A percentile compares a stretch with the other conserved stretches of the same genome.
phyloP scores from a whole-genome alignment of 2,113 vertebrate species.

The Tinamus guttatus region DNA sequence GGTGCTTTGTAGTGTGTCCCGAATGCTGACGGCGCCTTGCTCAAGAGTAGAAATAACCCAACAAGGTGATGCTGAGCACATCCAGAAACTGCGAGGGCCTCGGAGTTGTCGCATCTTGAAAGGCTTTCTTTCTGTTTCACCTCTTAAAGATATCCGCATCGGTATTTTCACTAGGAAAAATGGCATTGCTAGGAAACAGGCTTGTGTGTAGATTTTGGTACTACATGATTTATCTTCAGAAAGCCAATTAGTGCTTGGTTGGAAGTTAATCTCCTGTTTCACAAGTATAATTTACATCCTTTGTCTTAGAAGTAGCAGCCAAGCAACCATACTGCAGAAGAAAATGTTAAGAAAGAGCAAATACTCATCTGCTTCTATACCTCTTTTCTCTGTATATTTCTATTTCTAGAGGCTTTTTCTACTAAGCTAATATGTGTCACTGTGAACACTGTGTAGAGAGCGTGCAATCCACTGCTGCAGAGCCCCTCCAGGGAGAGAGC shows the following conservation, averaged over 20 bases:
- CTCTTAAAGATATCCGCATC: not conserved
- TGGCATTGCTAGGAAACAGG: not conserved
- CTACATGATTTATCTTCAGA: constrained; percentile 13
- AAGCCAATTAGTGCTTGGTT: constrained; percentile 20
- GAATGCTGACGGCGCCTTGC: constrained; percentile 40
- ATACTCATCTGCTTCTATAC: not conserved
- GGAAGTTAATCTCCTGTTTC: constrained; percentile 3
- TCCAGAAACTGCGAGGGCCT: not conserved
- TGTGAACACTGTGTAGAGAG: not conserved
- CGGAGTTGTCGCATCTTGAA: not conserved
- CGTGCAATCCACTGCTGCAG: not conserved
- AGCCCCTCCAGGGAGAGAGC: not conserved
- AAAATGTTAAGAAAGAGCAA: not conserved
- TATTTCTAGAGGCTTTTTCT: not conserved
- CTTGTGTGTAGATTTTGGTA: not conserved
- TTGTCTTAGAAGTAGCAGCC: not conserved
- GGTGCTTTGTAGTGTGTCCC: not conserved
- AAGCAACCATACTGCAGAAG: not conserved
- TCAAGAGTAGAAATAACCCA: not conserved
- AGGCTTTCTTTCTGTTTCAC: not conserved
- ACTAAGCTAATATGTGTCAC: not conserved
- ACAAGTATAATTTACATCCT: not conserved
- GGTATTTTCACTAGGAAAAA: not conserved
- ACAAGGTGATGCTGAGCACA: not conserved
- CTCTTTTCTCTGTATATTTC: not conserved